Conservation (phyloP, 2,888 invertebrate species). For the Brenthis hecate region DNA sequence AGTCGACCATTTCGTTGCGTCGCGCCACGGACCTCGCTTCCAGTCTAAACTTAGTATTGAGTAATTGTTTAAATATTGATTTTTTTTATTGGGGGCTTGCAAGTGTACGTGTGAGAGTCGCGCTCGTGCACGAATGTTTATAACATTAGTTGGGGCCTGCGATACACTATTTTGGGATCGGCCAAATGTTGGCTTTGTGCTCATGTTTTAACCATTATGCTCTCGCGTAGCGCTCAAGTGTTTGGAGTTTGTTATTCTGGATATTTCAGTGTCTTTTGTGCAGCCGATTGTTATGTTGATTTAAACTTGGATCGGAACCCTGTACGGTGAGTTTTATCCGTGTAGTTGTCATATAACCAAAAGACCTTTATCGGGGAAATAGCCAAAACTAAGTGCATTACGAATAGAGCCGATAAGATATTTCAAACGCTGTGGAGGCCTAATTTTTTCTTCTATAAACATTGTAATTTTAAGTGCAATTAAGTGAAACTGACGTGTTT, state of each 20-base stretch:
- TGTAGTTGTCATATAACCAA: conserved; percentile 11
- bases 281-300: conserved; percentile 2
- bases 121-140: conserved; percentile 64
- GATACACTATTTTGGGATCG: conserved; percentile 77
- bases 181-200: conserved; percentile 71
- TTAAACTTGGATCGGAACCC: conserved; percentile 9
- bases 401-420: conserved; percentile 49
- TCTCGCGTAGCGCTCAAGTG: conserved; percentile 46
- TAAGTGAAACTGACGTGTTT: not conserved
- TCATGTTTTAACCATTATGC: conserved; percentile 61
- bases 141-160: conserved; percentile 78
- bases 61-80: conserved; percentile 73
- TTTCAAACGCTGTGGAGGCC: conserved; percentile 34
- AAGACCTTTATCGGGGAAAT: conserved; percentile 59
- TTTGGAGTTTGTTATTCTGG: conserved; percentile 43
- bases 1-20: conserved; percentile 59
- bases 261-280: conserved; percentile 13
- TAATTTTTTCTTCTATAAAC: conserved; percentile 21
- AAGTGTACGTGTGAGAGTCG: conserved; percentile 53
- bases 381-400: conserved; percentile 45
- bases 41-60: conserved; percentile 46
- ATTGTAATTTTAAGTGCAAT: conserved; percentile 4
- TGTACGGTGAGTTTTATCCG: conserved; percentile 32
- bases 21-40: conserved; percentile 28
- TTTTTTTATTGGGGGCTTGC: conserved; percentile 58